phyloP scores from a whole-genome alignment of 2,797 vertebrate species.

The Antennarius maculatus region DNA sequence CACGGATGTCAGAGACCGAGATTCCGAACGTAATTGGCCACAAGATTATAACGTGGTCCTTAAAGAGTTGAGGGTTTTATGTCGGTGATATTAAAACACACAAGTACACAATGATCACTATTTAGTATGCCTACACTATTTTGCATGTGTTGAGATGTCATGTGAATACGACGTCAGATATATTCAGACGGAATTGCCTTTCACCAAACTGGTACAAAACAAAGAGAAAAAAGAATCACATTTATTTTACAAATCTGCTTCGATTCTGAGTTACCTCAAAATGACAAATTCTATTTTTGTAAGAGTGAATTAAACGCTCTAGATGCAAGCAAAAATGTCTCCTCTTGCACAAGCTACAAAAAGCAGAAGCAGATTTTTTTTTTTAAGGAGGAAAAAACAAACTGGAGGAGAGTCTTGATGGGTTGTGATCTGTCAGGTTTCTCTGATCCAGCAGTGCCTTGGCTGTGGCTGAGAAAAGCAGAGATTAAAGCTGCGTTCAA shows the following conservation, averaged over 20 bases:
- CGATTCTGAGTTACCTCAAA: slow-evolving; percentile 86
- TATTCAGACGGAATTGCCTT: slow-evolving; percentile 83
- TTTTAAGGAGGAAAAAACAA: slow-evolving; percentile 16
- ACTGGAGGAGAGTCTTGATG: slow-evolving; percentile 58
- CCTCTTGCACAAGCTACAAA: slow-evolving; percentile 59
- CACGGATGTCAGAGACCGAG: slow-evolving; percentile 19
- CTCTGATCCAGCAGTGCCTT: slow-evolving; percentile 85
- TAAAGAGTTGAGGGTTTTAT: slow-evolving; percentile 71
- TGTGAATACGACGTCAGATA: slow-evolving; percentile 53
- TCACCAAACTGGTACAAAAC: slow-evolving; percentile 89
- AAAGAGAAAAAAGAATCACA: slow-evolving; percentile 56
- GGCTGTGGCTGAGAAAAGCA: slow-evolving; percentile 71
- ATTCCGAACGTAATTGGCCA: slow-evolving; percentile 30
- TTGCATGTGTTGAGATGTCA: slow-evolving; percentile 77
- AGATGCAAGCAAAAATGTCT: slow-evolving; percentile 46
- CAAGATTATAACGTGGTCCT: slow-evolving; percentile 61
- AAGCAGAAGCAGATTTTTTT: slow-evolving; percentile 58
- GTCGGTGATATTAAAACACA: slow-evolving; percentile 66
- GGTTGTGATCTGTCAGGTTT: slow-evolving; percentile 57
- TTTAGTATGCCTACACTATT: slow-evolving; percentile 49
- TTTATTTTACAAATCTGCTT: slow-evolving; percentile 79
- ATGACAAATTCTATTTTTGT: slow-evolving; percentile 80
- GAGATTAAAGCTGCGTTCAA: slow-evolving; percentile 68
- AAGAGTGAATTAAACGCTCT: slow-evolving; percentile 82
- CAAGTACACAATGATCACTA: slow-evolving; percentile 33